Evolutionary conservation across 2,888 invertebrate species (phyloP), one percentile per base, ranked within the genome.

Genomic region (Tiliacea citrago): DNA sequence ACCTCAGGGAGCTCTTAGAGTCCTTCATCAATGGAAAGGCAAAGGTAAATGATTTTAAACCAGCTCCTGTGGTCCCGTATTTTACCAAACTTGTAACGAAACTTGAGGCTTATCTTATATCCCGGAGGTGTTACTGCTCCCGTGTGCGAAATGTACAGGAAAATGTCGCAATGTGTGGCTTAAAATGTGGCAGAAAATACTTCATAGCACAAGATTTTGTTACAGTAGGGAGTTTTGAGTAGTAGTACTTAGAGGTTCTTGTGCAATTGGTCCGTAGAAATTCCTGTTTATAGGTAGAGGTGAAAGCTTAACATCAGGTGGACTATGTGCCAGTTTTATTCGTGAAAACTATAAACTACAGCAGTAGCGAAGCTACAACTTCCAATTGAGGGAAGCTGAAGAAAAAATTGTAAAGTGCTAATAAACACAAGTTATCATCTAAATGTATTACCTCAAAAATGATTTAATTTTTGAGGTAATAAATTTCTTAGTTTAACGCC

Each of bases 31-130:
- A 70, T 65, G 21, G 10, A 67, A 70, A 69, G 24, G 58, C 21
- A 49, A 72, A 73, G 58, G 66, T 73, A 65, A 75, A 78, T 58
- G 35, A 68, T 72, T 82, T 76, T 71, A 51, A 65, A 68, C 45
- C 57, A 49, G 62, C 35, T 69, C 62, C 35, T 7, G 57, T 39
- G 21, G 47, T 51, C 18, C n/a, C 58, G 58, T 62, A 62, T 75
- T 62, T 66, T 60, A 51, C 29, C 35, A 49, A 80, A 73, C 57
- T 70, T 80, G 42, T 42, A 21, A n/a, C 57, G 29, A 51, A 74
- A 76, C 62, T 77, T 58, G 29, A 10, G 55, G 39, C 51, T 75
- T 77, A 79, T 77, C 72, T 63, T 57, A n/a, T 24, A 63, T 74
- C 77, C 63, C 77, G 18, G 12, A 58, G 68, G 75, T 72, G 61